A percentile compares a stretch with the other conserved stretches of the same genome.
Evolutionary conservation across 1,140 invertebrate genomes (phyloP).

Genomic region (Ceratina australensis): DNA sequence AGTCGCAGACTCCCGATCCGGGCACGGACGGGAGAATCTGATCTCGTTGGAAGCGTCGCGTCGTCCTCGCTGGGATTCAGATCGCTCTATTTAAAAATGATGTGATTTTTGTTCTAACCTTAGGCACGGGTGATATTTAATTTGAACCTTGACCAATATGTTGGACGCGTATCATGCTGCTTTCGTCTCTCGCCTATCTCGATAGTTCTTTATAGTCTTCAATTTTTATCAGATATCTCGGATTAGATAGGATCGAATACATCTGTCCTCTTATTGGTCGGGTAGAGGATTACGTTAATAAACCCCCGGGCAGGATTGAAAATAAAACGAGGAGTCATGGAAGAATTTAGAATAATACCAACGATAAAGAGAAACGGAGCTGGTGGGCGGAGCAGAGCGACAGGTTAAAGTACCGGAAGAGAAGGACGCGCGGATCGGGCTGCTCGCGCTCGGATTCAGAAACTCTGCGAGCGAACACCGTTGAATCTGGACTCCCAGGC

Average conservation of each 20-base stretch:
- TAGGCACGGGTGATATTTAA: too few relatives aligned
- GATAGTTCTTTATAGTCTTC: too few relatives aligned
- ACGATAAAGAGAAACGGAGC: background rate
- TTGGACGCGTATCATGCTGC: too few relatives aligned
- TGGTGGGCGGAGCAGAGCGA: background rate
- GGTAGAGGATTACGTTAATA: too few relatives aligned
- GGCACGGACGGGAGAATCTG: constrained; percentile 10
- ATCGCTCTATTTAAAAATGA: too few relatives aligned
- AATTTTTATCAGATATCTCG: too few relatives aligned
- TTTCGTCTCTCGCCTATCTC: too few relatives aligned
- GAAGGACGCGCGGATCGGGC: constrained; percentile 45
- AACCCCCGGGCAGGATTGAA: background rate
- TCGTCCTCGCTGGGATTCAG: background rate
- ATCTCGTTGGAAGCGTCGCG: constrained; percentile 29
- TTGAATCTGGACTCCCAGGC: constrained; percentile 64
- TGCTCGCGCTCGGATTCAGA: constrained; percentile 29
- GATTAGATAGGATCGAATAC: too few relatives aligned
- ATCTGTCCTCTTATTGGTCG: too few relatives aligned
- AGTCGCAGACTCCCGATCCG: constrained; percentile 49
- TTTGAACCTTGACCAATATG: too few relatives aligned
- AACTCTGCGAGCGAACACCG: constrained; percentile 50
- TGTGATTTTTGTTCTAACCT: background rate
- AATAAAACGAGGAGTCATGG: background rate
- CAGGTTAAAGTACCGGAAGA: constrained; percentile 21
- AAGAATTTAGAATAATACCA: background rate